A percentile compares a stretch with the other conserved stretches of the same genome.
Evolutionary conservation across 2,797 vertebrate species (phyloP).

Genomic region (Sebastes vulpes): DNA sequence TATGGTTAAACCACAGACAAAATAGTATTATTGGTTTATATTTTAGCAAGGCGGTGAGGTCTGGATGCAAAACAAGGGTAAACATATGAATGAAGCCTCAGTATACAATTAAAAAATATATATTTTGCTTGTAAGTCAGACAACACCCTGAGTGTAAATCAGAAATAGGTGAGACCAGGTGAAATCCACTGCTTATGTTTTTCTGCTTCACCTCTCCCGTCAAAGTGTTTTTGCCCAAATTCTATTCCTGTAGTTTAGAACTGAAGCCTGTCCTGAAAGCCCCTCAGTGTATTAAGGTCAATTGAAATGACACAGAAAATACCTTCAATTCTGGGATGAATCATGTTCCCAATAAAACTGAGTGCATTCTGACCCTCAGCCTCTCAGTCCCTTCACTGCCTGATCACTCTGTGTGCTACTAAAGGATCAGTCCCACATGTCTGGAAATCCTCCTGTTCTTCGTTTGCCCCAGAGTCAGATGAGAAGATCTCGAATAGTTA

Average conservation of each 20-base stretch:
- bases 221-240: constrained; percentile 44
- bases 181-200: neutral
- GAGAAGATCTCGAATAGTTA: neutral
- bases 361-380: constrained; percentile 59
- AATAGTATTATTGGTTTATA: neutral
- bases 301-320: constrained; percentile 68
- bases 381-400: neutral
- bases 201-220: constrained; percentile 12
- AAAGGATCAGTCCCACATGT: constrained; percentile 36
- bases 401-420: constrained; percentile 11
- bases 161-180: neutral
- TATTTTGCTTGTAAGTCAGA: neutral
- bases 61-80: neutral
- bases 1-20: neutral
- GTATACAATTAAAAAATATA: too few species aligned
- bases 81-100: neutral
- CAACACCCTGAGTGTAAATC: neutral
- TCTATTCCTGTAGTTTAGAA: constrained; percentile 30
- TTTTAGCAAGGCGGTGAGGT: neutral
- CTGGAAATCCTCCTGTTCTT: neutral
- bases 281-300: constrained; percentile 70
- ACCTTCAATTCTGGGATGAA: constrained; percentile 60
- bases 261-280: constrained; percentile 41
- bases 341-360: constrained; percentile 55
- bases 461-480: neutral